Evolutionary conservation across 2,797 vertebrate genomes (phyloP), one percentile per base, ranked within the genome.

Genomic region (Acipenser transmontanus): DNA sequence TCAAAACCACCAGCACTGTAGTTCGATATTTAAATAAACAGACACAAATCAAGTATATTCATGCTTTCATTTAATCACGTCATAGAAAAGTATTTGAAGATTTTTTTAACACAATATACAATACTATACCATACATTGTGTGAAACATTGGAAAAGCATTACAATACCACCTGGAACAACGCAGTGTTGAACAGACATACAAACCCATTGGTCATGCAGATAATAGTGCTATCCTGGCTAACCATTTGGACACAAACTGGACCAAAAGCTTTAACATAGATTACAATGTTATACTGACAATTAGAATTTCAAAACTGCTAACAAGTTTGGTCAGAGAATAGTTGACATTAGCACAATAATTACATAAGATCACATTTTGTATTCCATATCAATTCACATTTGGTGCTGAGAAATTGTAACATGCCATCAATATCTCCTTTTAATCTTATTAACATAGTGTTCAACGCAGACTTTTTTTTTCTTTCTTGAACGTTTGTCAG

Each of bases 21-120:
- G 47, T 7, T 17, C 17, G 17, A 17, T 17, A 17, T 17, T 17
- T 64, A 8, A 78, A 67, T 67, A 0, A 70, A 64, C 61, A 69
- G 67, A 78, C 11, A 1, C 6, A 1, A 50, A 71, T 75, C 49
- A 52, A 74, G 69, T 81, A 78, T 79, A 84, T 84, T 90, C 94
- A 96, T 95, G 94, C 92, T 86, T 81, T 84, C 86, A 74, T 97
- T 98, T 98, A 98, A 94, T 98, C 82, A 91, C 91, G 87, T 89
- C 81, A 93, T 95, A 94, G 87, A 95, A 95, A 96, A 95, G 85
- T 89, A 81, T 89, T 85, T 85, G 93, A 85, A 89, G 87, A 91
- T 89, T 91, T 88, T 91, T 70, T 88, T 88, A 91, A 84, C 92
- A 96, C 92, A 93, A 93, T 91, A 91, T 88, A 93, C 80, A 93